phyloP scores from a whole-genome alignment of 2,797 vertebrate species.

The Pseudochromis fuscus region DNA sequence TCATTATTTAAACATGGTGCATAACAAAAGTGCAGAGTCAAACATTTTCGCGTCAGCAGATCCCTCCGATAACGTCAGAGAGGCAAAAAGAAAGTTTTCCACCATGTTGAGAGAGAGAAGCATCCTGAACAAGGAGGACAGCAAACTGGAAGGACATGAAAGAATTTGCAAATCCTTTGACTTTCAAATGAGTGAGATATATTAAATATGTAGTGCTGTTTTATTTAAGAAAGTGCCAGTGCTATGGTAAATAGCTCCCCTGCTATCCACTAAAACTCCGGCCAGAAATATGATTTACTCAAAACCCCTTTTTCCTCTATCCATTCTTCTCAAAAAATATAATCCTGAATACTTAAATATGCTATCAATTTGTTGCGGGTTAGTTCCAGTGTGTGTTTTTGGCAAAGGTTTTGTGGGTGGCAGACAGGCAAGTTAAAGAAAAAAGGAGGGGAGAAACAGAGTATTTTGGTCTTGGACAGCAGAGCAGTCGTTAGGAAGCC shows the following conservation, averaged over 20 bases:
- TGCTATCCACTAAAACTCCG: slow-evolving; percentile 41
- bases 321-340: slow-evolving; percentile 60
- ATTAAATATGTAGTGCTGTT: slow-evolving; percentile 61
- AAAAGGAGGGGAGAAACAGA: slow-evolving; percentile 16
- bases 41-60: slow-evolving; percentile 74
- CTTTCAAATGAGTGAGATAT: slow-evolving; percentile 64
- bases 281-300: slow-evolving; percentile 56
- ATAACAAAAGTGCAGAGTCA: slow-evolving; percentile 67
- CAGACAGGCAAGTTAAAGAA: slow-evolving; percentile 58
- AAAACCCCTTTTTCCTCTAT: slow-evolving; percentile 41
- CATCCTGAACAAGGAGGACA: slow-evolving; percentile 49
- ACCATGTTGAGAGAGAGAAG: slow-evolving; percentile 23
- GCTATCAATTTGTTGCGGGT: slow-evolving; percentile 76
- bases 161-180: slow-evolving; percentile 58
- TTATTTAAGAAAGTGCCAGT: slow-evolving; percentile 61
- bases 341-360: slow-evolving; percentile 74
- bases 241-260: slow-evolving; percentile 52
- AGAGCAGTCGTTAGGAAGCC: slow-evolving; percentile 71
- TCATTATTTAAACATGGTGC: slow-evolving; percentile 77
- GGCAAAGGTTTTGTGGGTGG: slow-evolving; percentile 62
- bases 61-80: slow-evolving; percentile 64
- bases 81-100: slow-evolving; percentile 42
- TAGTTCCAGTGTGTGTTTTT: slow-evolving; percentile 70
- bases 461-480: slow-evolving; percentile 72
- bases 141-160: slow-evolving; percentile 65